phyloP scores from a whole-genome alignment of 2,888 invertebrate species.

The Hedychridium roseum region DNA sequence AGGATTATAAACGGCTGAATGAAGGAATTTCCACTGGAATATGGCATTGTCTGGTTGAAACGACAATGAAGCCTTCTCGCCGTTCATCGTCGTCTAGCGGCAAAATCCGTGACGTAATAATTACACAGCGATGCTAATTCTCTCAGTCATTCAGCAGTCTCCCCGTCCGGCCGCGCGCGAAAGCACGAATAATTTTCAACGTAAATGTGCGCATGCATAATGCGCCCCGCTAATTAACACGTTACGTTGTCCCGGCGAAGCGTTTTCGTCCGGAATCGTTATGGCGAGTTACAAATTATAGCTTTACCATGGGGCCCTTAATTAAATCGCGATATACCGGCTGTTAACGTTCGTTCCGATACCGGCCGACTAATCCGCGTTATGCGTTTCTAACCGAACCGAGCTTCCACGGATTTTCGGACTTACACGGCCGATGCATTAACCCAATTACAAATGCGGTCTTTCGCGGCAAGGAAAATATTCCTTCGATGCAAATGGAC shows the following conservation, averaged over 20 bases:
- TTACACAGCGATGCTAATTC: constrained; percentile 22
- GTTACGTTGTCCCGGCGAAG: constrained; percentile 32
- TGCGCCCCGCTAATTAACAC: constrained; percentile 23
- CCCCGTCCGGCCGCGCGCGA: constrained; percentile 4
- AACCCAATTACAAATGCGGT: too few relatives aligned
- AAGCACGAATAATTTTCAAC: constrained; percentile 24
- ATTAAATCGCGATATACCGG: constrained; percentile 19
- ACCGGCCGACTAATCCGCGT: too few relatives aligned
- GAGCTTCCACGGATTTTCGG: too few relatives aligned
- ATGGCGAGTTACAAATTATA: constrained; percentile 36
- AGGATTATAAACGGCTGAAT: too few relatives aligned
- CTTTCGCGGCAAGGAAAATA: too few relatives aligned
- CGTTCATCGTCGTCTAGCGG: too few relatives aligned
- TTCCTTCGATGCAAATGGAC: too few relatives aligned
- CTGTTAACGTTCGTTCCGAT: constrained; percentile 9
- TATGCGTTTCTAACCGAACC: too few relatives aligned
- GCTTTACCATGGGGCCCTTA: constrained; percentile 21
- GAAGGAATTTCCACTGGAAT: too few relatives aligned
- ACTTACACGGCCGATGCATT: too few relatives aligned
- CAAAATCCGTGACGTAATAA: constrained; percentile 22
- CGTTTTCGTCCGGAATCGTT: constrained; percentile 31
- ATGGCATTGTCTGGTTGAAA: too few relatives aligned
- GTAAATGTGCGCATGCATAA: constrained; percentile 15
- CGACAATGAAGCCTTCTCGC: too few relatives aligned
- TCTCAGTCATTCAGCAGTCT: constrained; percentile 2